A percentile compares a stretch with the other conserved stretches of the same genome.
Evolutionary conservation across 1,140 invertebrate genomes (phyloP).

Genomic region (Drosophila grimshawi): DNA sequence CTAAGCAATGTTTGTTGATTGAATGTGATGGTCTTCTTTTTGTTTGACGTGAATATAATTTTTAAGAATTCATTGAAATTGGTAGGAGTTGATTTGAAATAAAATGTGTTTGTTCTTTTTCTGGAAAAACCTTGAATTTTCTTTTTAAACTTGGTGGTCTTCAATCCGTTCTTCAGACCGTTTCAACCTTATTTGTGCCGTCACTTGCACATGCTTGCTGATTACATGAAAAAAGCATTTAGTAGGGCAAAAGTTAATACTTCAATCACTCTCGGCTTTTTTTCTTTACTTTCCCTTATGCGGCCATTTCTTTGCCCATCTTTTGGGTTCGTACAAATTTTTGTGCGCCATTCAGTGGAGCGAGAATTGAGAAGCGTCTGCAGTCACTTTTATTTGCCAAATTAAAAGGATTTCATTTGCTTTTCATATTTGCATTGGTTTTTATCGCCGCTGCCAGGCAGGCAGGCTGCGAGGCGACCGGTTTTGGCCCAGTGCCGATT

Average conservation of each 20-base stretch:
- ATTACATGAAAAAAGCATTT: constrained; percentile 40
- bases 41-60: too few relatives aligned
- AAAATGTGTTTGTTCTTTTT: not conserved
- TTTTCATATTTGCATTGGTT: constrained; percentile 75
- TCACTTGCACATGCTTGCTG: constrained; percentile 33
- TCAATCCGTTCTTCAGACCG: not conserved
- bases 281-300: not conserved
- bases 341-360: not conserved
- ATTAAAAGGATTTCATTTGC: constrained; percentile 80
- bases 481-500: constrained; percentile 37
- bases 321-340: constrained; percentile 33
- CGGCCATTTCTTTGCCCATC: constrained; percentile 14
- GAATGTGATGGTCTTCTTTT: too few relatives aligned
- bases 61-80: too few relatives aligned
- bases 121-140: constrained; percentile 13
- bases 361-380: not conserved
- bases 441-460: constrained; percentile 62
- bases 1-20: too few relatives aligned
- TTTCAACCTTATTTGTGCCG: constrained; percentile 16
- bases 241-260: constrained; percentile 55
- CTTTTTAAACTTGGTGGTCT: constrained; percentile 33
- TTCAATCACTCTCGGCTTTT: constrained; percentile 31
- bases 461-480: constrained; percentile 23
- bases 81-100: too few relatives aligned
- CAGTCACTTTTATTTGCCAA: constrained; percentile 75